Evolutionary conservation across 2,888 invertebrate species (phyloP), one percentile per base, ranked within the genome.

Genomic region (Xanthorhoe spadicearia): DNA sequence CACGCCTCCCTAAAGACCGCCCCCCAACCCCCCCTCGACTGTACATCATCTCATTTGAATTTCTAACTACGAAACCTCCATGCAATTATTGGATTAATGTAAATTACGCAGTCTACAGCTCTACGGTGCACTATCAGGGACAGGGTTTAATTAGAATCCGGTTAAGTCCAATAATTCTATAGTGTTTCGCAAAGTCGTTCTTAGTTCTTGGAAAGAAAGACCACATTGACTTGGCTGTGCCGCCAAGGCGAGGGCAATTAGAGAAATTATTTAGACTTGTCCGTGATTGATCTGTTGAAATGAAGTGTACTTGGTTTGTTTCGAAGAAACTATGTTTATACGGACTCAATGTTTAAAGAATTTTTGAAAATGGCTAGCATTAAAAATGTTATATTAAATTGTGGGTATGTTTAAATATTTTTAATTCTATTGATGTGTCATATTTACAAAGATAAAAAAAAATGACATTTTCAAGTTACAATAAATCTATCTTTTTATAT

Each of bases 41-140:
- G 94, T 95, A 95, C 95, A 95, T 95, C 95, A 95, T 95, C 96
- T 96, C 96, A 96, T 96, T 96, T 96, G 96, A 96, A 96, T 96
- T 96, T 96, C 96, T 96, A 96, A 96, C 96, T 96, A 96, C 96
- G 96, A 96, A 96, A 96, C 96, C 96, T 96, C 96, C 96, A 96
- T 96, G 96, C 96, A 96, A 96, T 96, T 96, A 96, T 96, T 96
- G 96, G 96, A 96, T 96, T 96, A 96, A 96, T 96, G 96, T 96
- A 96, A 96, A 96, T 96, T 96, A 96, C 96, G 96, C 95, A 95
- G 96, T 95, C 95, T 95, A 95, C 95, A 88, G 92, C 89, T 85
- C 88, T 80, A 89, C 89, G 90, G 90, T 92, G 93, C 92, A 92
- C 92, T 92, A 93, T 92, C 92, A 90, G 90, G 85, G 89, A 90